Base-by-base conservation (phyloP, 2,797 vertebrate species). In the Zonotrichia albicollis region DNA sequence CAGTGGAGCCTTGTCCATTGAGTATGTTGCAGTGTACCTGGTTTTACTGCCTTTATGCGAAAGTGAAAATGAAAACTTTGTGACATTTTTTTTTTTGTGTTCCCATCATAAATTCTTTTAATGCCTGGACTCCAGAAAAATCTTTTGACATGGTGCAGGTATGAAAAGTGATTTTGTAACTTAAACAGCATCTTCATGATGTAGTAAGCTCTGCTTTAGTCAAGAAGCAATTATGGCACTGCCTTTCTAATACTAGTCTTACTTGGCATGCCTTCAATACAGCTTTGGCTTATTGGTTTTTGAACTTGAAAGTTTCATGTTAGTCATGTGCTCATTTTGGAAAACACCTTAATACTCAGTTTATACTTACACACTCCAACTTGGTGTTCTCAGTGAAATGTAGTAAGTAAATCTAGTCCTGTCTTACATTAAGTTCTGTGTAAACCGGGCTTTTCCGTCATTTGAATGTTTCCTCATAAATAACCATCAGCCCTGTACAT, bases 121-220 rank as follows among this genome's bases (percentile, higher is more conserved):
- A 51, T 66, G 9, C 15, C 6, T 6, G 3, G 34, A 38, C 27
- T 91, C 9, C 0, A 38, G 8, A 57, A 65, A 71, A 53, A 11
- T 7, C 29, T 2, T 65, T 50, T 0, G 2, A 3, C 0, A 0
- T 62, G 29, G 15, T 70, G 7, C 17, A 68, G n/a, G 20, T 54
- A 7, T 27, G 13, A 75, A 29, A 66, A 93, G 19, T 18, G 3
- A 23, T 55, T 77, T 60, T 64, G 8, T 36, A 76, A 46, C 7
- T 34, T 58, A 1, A 0, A 1, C 6, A 43, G n/a, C 6, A 10
- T 67, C 75, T 74, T 67, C n/a, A 87, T 32, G 30, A 20, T 0
- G 0, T 11, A 17, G 10, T 79, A 77, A 68, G 13, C 16, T 61
- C 4, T 65, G 13, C 18, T 68, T 80, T 30, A 80, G 43, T 91